Evolutionary conservation across 2,888 invertebrate species (phyloP).

Genomic region (Lepidochitona cinerea): DNA sequence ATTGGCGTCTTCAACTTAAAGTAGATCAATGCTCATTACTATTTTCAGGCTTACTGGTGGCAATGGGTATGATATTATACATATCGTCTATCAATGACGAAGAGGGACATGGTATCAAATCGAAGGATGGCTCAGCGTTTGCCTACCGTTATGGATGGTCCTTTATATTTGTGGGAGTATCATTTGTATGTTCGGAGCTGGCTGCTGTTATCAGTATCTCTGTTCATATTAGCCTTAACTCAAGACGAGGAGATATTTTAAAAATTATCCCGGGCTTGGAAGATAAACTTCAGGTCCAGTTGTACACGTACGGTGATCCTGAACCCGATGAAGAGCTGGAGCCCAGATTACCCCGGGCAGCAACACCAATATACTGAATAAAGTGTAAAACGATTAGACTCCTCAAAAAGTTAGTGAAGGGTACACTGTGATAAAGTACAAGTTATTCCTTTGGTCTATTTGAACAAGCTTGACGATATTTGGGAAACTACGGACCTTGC

Average conservation of each 20-base stretch:
- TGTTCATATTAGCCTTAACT: slow-evolving; percentile 51
- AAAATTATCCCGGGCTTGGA: slow-evolving; percentile 53
- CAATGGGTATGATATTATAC: slow-evolving; percentile 65
- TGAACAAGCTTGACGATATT: no score
- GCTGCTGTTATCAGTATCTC: slow-evolving; percentile 65
- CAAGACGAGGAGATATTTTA: slow-evolving; percentile 39
- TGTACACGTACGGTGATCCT: not conserved
- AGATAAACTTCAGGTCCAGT: slow-evolving; percentile 38
- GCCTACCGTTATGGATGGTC: slow-evolving; percentile 67
- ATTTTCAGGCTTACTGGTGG: slow-evolving; percentile 60
- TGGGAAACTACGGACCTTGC: no score
- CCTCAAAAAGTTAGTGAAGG: no score
- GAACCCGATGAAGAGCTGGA: not conserved
- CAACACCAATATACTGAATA: not conserved
- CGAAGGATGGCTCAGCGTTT: slow-evolving; percentile 49
- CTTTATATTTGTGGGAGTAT: slow-evolving; percentile 65
- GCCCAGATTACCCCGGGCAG: not conserved
- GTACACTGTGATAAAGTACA: no score
- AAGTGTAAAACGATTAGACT: no score
- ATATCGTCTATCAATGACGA: slow-evolving; percentile 68
- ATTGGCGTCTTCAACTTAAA: no score
- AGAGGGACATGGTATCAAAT: slow-evolving; percentile 56
- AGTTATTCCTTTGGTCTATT: no score
- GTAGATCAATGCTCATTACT: no score
- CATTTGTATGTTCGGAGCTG: slow-evolving; percentile 62